Conservation (phyloP, 2,888 invertebrate genomes). For the Crepidodera aurea region DNA sequence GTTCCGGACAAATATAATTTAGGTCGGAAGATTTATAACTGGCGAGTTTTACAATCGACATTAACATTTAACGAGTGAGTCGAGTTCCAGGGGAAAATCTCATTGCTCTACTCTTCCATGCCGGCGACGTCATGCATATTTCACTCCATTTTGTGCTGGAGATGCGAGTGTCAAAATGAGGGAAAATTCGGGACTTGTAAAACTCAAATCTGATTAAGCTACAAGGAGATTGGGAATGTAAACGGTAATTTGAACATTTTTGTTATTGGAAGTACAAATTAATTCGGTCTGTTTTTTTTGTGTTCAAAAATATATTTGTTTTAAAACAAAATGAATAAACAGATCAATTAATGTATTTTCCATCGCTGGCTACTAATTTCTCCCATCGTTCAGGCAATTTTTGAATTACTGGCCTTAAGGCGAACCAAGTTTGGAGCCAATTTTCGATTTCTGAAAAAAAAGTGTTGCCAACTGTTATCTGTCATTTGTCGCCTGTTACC, state of each 20-base stretch:
- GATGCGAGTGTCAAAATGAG: slow-evolving; percentile 26
- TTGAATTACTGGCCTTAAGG: too few relatives aligned
- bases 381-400: too few relatives aligned
- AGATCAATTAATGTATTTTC: too few relatives aligned
- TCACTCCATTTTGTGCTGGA: slow-evolving; percentile 43
- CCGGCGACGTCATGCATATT: slow-evolving; percentile 52
- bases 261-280: too few relatives aligned
- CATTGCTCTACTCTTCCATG: slow-evolving; percentile 49
- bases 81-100: slow-evolving; percentile 54
- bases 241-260: background rate
- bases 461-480: too few relatives aligned
- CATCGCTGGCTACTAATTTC: too few relatives aligned
- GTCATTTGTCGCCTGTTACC: too few relatives aligned
- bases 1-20: slow-evolving; percentile 59
- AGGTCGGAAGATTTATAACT: slow-evolving; percentile 59
- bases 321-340: too few relatives aligned
- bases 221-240: background rate
- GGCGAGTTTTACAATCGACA: slow-evolving; percentile 61
- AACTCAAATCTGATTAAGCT: slow-evolving; percentile 10
- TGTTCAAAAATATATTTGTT: too few relatives aligned
- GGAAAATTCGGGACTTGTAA: slow-evolving; percentile 12
- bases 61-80: slow-evolving; percentile 59
- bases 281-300: too few relatives aligned
- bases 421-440: too few relatives aligned
- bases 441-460: too few relatives aligned